These are phyloP conservation scores for Candidula unifasciata DNA, from an alignment of 2,888 invertebrate species.

Conservation along the genomic window DNA sequence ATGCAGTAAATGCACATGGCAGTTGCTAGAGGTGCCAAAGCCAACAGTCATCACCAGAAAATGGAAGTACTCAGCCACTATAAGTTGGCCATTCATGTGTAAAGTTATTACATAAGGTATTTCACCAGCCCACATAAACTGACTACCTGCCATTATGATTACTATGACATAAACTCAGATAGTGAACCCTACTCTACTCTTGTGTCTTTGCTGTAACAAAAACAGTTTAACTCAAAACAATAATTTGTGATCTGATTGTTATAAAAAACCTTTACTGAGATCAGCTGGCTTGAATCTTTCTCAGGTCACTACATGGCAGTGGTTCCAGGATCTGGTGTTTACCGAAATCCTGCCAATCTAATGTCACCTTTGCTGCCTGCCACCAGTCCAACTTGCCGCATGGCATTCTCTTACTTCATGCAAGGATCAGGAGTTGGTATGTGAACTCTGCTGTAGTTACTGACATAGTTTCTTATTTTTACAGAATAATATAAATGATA, in stretches of 20 bases:
- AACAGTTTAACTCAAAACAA: not conserved
- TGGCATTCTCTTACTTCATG: conserved; percentile 74
- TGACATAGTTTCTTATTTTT: too few species aligned
- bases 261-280: not conserved
- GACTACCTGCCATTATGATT: too few species aligned
- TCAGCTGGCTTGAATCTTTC: not conserved
- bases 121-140: too few species aligned
- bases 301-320: conserved; percentile 72
- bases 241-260: not conserved
- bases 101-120: too few species aligned
- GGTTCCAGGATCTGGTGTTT: conserved; percentile 62
- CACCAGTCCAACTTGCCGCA: conserved; percentile 70
- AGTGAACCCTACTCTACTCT: too few species aligned
- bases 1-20: too few species aligned
- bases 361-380: conserved; percentile 66
- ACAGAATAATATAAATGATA: not conserved
- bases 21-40: too few species aligned
- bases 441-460: not conserved
- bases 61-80: too few species aligned
- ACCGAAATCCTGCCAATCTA: conserved; percentile 62
- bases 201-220: too few species aligned
- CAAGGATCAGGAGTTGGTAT: conserved; percentile 67
- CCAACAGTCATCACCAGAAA: too few species aligned
- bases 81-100: too few species aligned
- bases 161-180: too few species aligned